These are phyloP conservation scores for Sebastolobus altivelis DNA, from an alignment of 2,797 vertebrate species.

Conservation along the genomic window DNA sequence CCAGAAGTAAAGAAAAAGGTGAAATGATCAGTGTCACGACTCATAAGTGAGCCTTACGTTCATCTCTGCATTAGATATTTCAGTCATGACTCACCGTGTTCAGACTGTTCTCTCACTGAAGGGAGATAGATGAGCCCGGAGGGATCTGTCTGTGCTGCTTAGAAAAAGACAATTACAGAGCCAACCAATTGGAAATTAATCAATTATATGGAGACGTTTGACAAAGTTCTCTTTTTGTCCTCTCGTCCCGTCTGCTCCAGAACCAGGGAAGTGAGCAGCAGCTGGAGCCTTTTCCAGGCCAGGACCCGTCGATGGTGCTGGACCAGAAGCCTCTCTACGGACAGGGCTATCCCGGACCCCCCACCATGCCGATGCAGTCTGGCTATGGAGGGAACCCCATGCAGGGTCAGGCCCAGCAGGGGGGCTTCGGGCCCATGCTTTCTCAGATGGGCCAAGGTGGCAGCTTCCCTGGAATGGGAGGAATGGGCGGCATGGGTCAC, in stretches of 20 bases:
- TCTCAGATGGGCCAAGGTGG: slow-evolving; percentile 89
- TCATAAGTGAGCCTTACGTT: slow-evolving; percentile 34
- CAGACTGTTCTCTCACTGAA: slow-evolving; percentile 57
- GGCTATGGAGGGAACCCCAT: slow-evolving; percentile 86
- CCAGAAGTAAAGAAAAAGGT: slow-evolving; percentile 10
- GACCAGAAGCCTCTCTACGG: slow-evolving; percentile 93
- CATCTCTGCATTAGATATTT: slow-evolving; percentile 60
- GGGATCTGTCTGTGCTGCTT: slow-evolving; percentile 59
- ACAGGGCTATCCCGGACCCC: slow-evolving; percentile 91
- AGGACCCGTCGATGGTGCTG: slow-evolving; percentile 90
- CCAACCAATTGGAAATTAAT: slow-evolving; percentile 64
- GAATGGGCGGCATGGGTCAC: slow-evolving; percentile 91
- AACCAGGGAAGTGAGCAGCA: slow-evolving; percentile 88
- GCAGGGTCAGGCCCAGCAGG: slow-evolving; percentile 83
- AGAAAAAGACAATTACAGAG: slow-evolving; percentile 67
- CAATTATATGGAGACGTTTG: slow-evolving; percentile 61
- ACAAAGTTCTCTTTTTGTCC: slow-evolving; percentile 51
- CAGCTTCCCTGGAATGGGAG: slow-evolving; percentile 87
- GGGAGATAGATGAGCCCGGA: slow-evolving; percentile 63
- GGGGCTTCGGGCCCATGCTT: slow-evolving; percentile 84
- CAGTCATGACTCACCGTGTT: slow-evolving; percentile 61
- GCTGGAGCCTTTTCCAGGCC: slow-evolving; percentile 91
- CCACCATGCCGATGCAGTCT: slow-evolving; percentile 88
- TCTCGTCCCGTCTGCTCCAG: slow-evolving; percentile 74
- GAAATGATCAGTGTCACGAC: slow-evolving; percentile 30